phyloP scores from a whole-genome alignment of 1,140 invertebrate species.

The Drosophila miranda region DNA sequence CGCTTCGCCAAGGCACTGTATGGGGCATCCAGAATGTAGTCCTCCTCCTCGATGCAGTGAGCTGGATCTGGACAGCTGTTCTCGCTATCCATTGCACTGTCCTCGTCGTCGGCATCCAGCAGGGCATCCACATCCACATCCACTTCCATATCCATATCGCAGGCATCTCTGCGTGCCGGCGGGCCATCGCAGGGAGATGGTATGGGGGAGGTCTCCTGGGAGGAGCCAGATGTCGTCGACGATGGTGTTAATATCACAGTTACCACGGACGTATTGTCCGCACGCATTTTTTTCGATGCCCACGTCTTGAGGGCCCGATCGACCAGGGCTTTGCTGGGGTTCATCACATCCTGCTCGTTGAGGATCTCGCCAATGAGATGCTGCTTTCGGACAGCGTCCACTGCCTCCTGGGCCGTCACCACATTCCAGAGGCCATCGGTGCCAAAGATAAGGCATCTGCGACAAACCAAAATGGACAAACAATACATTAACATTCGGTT shows the following conservation, averaged over 20 bases:
- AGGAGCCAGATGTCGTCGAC: slow-evolving; percentile 83
- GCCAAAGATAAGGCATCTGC: slow-evolving; percentile 95
- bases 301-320: slow-evolving; percentile 92
- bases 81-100: slow-evolving; percentile 31
- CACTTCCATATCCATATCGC: not conserved
- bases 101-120: slow-evolving; percentile 22
- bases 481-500: too few relatives aligned
- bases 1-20: slow-evolving; percentile 77
- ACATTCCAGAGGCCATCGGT: slow-evolving; percentile 99
- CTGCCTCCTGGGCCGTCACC: slow-evolving; percentile 91
- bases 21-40: slow-evolving; percentile 58
- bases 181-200: not conserved
- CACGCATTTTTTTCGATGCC: slow-evolving; percentile 90
- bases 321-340: slow-evolving; percentile 95
- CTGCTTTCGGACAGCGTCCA: slow-evolving; percentile 91
- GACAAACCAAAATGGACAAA: slow-evolving; percentile 47
- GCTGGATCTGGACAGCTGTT: slow-evolving; percentile 27
- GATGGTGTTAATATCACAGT: slow-evolving; percentile 96
- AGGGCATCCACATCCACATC: slow-evolving; percentile 43
- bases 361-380: slow-evolving; percentile 87
- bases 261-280: slow-evolving; percentile 97
- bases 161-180: not conserved
- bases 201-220: not conserved
- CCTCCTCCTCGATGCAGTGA: slow-evolving; percentile 52
- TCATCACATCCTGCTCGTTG: slow-evolving; percentile 83